Base-by-base conservation (phyloP, 2,888 invertebrate genomes). In the Phalangium opilio region DNA sequence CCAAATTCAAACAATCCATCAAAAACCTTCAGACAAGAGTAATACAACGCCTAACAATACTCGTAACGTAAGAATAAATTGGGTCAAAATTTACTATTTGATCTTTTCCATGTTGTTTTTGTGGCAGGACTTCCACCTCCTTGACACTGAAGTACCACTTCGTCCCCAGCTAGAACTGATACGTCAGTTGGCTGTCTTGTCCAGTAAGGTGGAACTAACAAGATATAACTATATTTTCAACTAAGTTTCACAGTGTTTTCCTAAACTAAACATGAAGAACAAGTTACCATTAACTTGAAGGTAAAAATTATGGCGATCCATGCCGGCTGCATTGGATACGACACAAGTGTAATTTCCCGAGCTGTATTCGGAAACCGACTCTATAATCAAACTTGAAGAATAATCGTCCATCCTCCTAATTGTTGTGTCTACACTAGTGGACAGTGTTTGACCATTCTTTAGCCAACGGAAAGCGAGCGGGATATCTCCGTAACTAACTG, bases 181-280 rank as follows among this genome's bases (percentile, higher is more conserved):
- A 52, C 49, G 15, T 52, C 52, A 14, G 49, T 50, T 3, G 52
- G 52, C 21, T 52, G 50, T 4, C 52, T 39, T 10, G 50, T 35
- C 52, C 52, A 52, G 1, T 47, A 47, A 1, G 52, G 52, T 18
- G 49, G 45, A n/a, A 52, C 52, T 52, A n/a, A n/a, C n/a, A n/a
- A n/a, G n/a, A n/a, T n/a, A n/a, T n/a, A n/a, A n/a, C n/a, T n/a
- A n/a, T n/a, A n/a, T n/a, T n/a, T n/a, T n/a, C n/a, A n/a, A n/a
- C n/a, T n/a, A n/a, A n/a, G n/a, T n/a, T n/a, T n/a, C n/a, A n/a
- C n/a, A n/a, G n/a, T n/a, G n/a, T n/a, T n/a, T n/a, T n/a, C n/a
- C n/a, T n/a, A n/a, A n/a, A n/a, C n/a, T n/a, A n/a, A n/a, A n/a
- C n/a, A n/a, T n/a, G n/a, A n/a, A n/a, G n/a, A n/a, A n/a, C n/a